Conservation (phyloP, 2,113 vertebrate species). For the Otis tarda region DNA sequence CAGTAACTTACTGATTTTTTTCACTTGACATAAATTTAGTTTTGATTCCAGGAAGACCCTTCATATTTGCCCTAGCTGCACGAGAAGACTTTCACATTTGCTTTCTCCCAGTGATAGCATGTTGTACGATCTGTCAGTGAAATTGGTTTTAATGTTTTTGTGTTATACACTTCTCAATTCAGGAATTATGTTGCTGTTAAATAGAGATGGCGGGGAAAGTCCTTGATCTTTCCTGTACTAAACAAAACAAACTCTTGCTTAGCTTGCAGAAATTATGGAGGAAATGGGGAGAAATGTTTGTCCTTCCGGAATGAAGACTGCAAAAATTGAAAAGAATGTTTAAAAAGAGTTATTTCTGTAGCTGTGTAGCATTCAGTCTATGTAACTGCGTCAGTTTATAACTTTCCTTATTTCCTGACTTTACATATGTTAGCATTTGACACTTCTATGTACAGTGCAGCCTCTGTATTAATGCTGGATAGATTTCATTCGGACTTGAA, state of each 20-base stretch:
- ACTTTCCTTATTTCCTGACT: background rate
- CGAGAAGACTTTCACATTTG: background rate
- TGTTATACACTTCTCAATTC: background rate
- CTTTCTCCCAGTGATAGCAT: background rate
- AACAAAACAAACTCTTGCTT: background rate
- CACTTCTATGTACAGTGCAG: background rate
- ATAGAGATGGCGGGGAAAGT: background rate
- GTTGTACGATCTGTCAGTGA: background rate
- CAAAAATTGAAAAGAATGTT: background rate
- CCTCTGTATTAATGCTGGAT: background rate
- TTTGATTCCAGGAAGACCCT: background rate
- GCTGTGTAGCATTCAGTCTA: background rate
- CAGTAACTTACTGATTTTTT: background rate
- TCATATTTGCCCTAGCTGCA: background rate
- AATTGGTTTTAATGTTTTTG: background rate
- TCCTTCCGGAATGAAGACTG: background rate
- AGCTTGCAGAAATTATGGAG: background rate
- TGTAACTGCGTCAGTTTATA: background rate
- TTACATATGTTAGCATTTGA: background rate
- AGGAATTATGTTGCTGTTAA: background rate
- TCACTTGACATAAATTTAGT: background rate
- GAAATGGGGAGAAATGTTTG: background rate
- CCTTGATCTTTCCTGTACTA: background rate
- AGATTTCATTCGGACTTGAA: background rate
- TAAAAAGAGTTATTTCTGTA: background rate